Base-by-base conservation (phyloP, 2,888 invertebrate genomes). In the Sphinx pinastri region DNA sequence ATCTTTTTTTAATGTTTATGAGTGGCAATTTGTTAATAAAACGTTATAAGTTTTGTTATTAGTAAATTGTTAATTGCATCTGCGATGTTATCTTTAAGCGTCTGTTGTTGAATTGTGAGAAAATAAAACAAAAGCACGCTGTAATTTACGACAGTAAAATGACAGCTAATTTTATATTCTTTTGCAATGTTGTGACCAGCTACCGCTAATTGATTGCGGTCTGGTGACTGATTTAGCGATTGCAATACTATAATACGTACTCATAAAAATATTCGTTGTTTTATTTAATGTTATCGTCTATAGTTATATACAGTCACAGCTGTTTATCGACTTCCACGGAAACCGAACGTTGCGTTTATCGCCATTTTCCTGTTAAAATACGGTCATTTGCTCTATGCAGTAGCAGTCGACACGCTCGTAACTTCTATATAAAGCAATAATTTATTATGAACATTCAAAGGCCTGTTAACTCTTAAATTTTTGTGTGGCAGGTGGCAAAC, bases 301-400 rank as follows among this genome's bases (percentile, higher is more conserved):
- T 49, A 3, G 71, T 57, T 51, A 25, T 25, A 25, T 25, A 51
- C 66, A 59, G 67, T 25, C 76, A 79, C 86, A 85, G 84, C 84
- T 88, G 84, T 85, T 84, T 86, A 86, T 86, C 83, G 73, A 72
- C 74, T 57, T 68, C 73, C 75, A 70, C 82, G 87, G 87, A 88
- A 84, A 83, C 82, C 72, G 54, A 80, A 77, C 73, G 72, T 70
- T 75, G 74, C 72, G 76, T 78, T 86, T 84, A 86, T 85, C 83
- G 75, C 63, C 60, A 70, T 63, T 81, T 84, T 87, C 84, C 84
- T 80, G 82, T 81, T 73, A 71, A 57, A 70, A 68, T 68, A 67
- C 70, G 70, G 70, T 70, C 70, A 70, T 69, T 69, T 54, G 63
- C 60, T 63, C 59, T 63, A 69, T 60, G 52, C 52, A 10, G 54